A percentile compares a stretch with the other conserved stretches of the same genome.
Conservation (phyloP, 37 sponge, comb jelly and placozoan genomes). For the Mnemiopsis leidyi region DNA sequence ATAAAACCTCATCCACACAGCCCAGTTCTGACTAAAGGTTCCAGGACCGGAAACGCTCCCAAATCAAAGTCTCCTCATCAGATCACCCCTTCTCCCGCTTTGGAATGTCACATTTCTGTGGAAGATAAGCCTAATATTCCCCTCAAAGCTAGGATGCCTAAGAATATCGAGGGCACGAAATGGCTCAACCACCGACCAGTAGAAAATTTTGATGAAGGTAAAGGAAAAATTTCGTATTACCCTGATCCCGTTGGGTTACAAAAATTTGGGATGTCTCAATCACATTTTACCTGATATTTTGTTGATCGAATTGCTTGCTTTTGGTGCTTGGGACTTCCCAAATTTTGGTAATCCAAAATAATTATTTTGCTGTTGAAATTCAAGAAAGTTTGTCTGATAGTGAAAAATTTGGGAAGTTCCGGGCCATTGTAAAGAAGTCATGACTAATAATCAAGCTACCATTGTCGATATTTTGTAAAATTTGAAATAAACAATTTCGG, state of each 20-base stretch:
- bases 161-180: conserved; percentile 4
- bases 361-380: neutral
- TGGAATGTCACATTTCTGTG: conserved; percentile 32
- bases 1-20: neutral
- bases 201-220: conserved; percentile 51
- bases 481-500: conserved; percentile 3
- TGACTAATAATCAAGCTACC: neutral
- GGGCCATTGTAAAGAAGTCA: neutral
- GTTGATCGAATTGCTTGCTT: neutral
- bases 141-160: neutral
- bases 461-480: neutral
- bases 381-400: neutral
- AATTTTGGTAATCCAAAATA: neutral
- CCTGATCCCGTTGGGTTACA: neutral
- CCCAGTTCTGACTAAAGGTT: conserved; percentile 2
- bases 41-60: neutral
- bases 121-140: conserved; percentile 48
- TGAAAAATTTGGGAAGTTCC: neutral
- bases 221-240: neutral
- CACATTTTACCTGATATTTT: neutral
- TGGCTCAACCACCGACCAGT: conserved; percentile 47
- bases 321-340: conserved; percentile 28
- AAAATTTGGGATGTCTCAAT: conserved; percentile 33
- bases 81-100: neutral
- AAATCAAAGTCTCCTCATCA: neutral